Conservation (phyloP, 2,113 vertebrate species). For the Cervus canadensis region DNA sequence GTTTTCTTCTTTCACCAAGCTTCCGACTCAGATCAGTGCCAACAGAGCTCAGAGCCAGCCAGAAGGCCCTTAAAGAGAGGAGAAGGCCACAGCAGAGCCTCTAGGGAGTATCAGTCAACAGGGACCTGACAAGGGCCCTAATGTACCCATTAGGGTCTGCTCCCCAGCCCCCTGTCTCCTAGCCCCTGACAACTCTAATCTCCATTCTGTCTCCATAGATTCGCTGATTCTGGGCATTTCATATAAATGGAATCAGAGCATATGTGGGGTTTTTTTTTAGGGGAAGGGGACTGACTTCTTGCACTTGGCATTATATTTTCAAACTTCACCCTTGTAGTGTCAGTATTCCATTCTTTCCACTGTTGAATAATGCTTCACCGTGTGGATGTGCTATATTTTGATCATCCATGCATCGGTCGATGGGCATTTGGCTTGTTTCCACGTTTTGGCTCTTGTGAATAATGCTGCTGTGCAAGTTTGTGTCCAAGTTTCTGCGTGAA, state of each 20-base stretch:
- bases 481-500: not conserved
- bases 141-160: not conserved
- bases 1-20: not conserved
- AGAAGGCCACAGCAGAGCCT: too few species aligned
- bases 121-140: not conserved
- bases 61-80: not conserved
- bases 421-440: not conserved
- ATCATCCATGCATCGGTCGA: not conserved
- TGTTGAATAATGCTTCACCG: not conserved
- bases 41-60: not conserved
- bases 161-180: too few species aligned
- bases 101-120: fast-evolving
- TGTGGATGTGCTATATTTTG: not conserved
- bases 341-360: not conserved
- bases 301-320: not conserved
- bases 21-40: not conserved
- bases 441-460: not conserved
- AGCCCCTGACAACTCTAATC: not conserved
- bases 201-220: not conserved
- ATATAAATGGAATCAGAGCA: not conserved
- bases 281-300: not conserved
- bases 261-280: not conserved
- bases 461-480: not conserved
- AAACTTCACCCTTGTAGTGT: not conserved
- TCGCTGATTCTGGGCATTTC: not conserved